Conservation (phyloP, 30 jellyfish, hydroid and myxozoan genomes). For the Cassiopea andromeda region DNA sequence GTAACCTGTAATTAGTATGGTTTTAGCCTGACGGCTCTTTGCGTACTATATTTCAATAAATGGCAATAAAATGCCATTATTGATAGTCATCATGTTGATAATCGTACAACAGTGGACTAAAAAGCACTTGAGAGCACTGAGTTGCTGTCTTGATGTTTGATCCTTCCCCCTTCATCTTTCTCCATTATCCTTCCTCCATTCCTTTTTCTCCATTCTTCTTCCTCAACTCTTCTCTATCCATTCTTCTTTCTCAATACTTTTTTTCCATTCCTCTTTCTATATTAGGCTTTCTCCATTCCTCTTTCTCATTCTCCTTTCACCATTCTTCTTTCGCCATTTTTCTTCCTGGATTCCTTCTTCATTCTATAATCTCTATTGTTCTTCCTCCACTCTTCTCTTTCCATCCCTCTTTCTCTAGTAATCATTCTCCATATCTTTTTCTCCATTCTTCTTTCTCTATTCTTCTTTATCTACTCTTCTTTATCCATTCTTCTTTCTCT, state of each 20-base stretch:
- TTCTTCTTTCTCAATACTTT: neutral
- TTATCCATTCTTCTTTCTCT: neutral
- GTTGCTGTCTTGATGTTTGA: too few species aligned
- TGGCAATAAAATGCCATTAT: too few species aligned
- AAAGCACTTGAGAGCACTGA: too few species aligned
- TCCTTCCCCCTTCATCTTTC: neutral
- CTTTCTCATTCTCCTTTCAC: neutral
- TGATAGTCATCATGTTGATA: too few species aligned
- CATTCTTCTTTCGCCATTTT: neutral
- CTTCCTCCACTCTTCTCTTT: neutral
- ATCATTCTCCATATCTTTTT: neutral
- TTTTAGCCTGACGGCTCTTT: too few species aligned
- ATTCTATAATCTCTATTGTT: too few species aligned
- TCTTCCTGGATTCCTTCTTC: neutral
- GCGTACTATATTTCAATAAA: too few species aligned
- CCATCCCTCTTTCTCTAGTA: neutral
- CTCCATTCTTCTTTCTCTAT: neutral
- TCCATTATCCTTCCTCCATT: neutral
- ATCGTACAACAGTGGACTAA: too few species aligned
- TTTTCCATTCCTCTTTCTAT: neutral
- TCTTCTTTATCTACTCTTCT: neutral
- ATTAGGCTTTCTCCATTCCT: neutral
- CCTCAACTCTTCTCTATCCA: neutral
- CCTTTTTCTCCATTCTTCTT: neutral
- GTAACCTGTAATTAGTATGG: too few species aligned